Conservation (phyloP, 2,797 vertebrate genomes). For the Xiphorhynchus erythropygius region DNA sequence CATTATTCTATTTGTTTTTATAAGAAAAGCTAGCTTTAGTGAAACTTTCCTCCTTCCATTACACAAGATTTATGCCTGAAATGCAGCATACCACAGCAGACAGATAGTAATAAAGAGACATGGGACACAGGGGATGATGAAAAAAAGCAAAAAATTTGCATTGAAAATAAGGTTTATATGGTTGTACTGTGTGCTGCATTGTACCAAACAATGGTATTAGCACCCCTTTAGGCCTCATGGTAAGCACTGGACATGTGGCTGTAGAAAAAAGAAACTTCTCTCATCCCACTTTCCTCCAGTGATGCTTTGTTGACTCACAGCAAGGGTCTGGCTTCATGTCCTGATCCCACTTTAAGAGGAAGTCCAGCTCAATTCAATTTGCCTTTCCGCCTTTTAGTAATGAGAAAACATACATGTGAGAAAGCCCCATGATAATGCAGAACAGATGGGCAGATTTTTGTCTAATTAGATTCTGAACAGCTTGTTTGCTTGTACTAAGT, state of each 20-base stretch:
- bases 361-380: conserved; percentile 84
- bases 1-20: background rate
- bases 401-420: conserved; percentile 76
- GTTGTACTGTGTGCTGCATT: conserved; percentile 77
- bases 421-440: conserved; percentile 79
- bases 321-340: conserved; percentile 84
- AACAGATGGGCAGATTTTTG: conserved; percentile 87
- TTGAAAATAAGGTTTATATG: conserved; percentile 81
- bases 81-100: conserved; percentile 56
- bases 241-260: conserved; percentile 86
- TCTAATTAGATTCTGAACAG: conserved; percentile 80
- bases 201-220: conserved; percentile 83
- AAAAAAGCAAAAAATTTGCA: conserved; percentile 85
- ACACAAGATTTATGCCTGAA: background rate
- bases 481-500: conserved; percentile 73
- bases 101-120: conserved; percentile 72
- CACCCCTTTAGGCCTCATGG: conserved; percentile 85
- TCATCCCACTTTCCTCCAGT: conserved; percentile 78
- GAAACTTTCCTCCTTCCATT: background rate
- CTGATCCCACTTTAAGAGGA: conserved; percentile 78
- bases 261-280: conserved; percentile 82
- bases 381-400: conserved; percentile 79
- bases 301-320: conserved; percentile 87
- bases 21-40: background rate
- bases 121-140: conserved; percentile 78